Conservation (phyloP, 2,888 invertebrate genomes). For the Elmis aenea region DNA sequence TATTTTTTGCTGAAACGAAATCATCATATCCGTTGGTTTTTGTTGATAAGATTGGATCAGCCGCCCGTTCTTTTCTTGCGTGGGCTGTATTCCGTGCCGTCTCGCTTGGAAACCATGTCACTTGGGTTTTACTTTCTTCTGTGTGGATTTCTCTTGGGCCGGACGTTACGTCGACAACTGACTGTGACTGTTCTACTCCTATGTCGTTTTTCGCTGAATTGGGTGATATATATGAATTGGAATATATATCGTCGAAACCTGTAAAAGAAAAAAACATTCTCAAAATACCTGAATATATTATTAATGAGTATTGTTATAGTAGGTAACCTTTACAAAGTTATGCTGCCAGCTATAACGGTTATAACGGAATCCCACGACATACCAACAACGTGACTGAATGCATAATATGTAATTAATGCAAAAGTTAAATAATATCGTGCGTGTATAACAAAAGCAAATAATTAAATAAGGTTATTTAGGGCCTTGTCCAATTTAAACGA, state of each 20-base stretch:
- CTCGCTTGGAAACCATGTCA: conserved; percentile 33
- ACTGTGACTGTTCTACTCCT: conserved; percentile 8
- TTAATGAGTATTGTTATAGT: too few relatives aligned
- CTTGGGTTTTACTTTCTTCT: conserved; percentile 20
- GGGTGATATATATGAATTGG: conserved; percentile 66
- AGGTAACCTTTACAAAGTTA: too few relatives aligned
- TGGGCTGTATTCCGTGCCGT: conserved; percentile 38
- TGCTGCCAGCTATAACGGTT: background rate
- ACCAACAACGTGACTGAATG: background rate
- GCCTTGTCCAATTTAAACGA: too few relatives aligned
- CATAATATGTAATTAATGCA: too few relatives aligned
- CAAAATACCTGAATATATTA: too few relatives aligned
- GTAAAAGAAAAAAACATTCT: conserved; percentile 6
- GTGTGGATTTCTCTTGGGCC: conserved; percentile 29
- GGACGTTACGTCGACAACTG: conserved; percentile 28
- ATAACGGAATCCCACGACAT: background rate
- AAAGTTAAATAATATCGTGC: too few relatives aligned
- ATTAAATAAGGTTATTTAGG: too few relatives aligned
- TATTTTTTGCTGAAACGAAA: conserved; percentile 52
- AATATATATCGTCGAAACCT: conserved; percentile 49
- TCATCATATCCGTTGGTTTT: conserved; percentile 50
- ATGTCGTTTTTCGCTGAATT: conserved; percentile 50
- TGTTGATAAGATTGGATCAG: conserved; percentile 54
- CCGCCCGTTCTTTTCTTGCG: conserved; percentile 44
- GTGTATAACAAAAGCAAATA: too few relatives aligned